phyloP scores from a whole-genome alignment of 2,888 invertebrate species.

The Oithona nana region DNA sequence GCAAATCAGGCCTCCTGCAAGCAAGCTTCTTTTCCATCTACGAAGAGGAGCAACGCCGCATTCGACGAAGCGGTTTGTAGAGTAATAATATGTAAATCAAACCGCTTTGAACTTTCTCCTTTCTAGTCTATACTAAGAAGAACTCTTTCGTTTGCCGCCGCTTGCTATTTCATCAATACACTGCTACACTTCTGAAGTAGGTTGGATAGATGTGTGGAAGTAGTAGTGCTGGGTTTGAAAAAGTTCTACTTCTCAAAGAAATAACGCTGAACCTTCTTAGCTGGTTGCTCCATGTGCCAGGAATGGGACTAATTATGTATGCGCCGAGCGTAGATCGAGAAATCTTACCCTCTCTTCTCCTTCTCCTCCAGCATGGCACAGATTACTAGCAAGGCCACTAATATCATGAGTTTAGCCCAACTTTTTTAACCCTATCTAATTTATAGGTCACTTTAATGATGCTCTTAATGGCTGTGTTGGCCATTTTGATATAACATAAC shows the following conservation, averaged over 20 bases:
- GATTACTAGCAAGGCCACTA: background rate
- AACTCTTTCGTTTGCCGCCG: background rate
- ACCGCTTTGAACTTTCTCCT: background rate
- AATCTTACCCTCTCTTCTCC: background rate
- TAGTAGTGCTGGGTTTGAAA: background rate
- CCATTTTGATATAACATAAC: no score
- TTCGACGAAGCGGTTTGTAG: background rate
- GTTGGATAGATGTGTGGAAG: background rate
- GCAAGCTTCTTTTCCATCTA: background rate
- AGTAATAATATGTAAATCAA: background rate
- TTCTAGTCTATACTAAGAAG: no score
- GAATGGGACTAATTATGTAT: background rate
- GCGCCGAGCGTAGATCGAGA: background rate
- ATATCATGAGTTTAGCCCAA: no score
- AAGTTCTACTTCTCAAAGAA: background rate
- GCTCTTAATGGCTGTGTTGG: no score
- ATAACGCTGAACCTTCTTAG: background rate
- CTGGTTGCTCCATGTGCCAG: background rate
- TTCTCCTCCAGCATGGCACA: background rate
- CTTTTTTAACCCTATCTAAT: no score
- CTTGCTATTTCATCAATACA: background rate
- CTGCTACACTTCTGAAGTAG: background rate
- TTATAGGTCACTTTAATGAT: no score
- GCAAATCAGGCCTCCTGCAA: background rate
- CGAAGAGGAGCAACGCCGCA: no score